Conservation (phyloP, 1,140 invertebrate genomes). For the Bombus balteatus region DNA sequence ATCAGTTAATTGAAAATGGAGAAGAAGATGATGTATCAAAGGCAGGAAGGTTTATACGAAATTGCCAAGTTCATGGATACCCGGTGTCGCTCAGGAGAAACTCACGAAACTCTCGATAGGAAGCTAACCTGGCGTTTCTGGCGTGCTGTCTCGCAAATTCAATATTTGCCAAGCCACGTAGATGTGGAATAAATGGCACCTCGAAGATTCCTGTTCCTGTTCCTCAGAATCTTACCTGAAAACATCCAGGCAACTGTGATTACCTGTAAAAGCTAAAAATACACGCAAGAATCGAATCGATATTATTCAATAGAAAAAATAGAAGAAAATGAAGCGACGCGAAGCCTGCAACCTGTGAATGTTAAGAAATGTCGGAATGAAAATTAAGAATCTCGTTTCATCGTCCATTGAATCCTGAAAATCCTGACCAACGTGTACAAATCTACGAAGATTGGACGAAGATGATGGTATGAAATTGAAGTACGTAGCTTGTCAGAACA, state of each 20-base stretch:
- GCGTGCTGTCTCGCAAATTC: constrained; percentile 17
- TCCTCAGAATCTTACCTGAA: background rate
- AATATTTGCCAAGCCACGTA: constrained; percentile 40
- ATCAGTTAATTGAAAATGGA: background rate
- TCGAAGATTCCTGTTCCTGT: background rate
- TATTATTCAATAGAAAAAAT: background rate
- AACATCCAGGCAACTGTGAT: background rate
- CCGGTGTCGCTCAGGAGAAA: background rate
- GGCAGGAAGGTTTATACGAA: background rate
- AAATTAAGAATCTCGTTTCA: too few species aligned
- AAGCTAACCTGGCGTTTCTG: background rate
- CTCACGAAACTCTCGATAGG: background rate
- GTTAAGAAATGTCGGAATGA: too few species aligned
- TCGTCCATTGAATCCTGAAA: too few species aligned
- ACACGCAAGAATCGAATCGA: background rate
- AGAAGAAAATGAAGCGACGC: too few species aligned
- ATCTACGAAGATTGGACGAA: too few species aligned
- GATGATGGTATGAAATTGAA: too few species aligned
- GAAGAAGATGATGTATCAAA: background rate
- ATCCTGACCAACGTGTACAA: too few species aligned
- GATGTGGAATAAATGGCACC: constrained; percentile 29
- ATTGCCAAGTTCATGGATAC: background rate
- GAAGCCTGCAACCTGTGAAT: too few species aligned
- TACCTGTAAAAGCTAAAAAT: background rate
- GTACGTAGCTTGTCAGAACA: too few species aligned